Evolutionary conservation across 2,113 vertebrate genomes (phyloP), one percentile per base, ranked within the genome.

Genomic region (Oryzias celebensis): DNA sequence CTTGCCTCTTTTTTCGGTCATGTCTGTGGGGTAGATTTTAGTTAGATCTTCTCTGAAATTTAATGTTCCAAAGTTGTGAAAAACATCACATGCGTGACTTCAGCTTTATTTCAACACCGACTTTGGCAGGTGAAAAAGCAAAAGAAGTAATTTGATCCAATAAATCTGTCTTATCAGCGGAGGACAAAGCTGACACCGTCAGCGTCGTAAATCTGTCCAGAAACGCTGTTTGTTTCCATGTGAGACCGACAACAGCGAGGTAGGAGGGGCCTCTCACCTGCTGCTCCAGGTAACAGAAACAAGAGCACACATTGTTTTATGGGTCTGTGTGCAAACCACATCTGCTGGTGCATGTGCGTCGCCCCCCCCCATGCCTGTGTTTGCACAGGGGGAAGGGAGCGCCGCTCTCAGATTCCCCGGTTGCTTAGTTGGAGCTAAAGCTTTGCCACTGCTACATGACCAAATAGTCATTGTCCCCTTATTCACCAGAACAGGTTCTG

Each of bases 201-300:
- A 43, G 18, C 3, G 6, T n/a, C 3, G 14, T 28, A 26, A 46
- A 14, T 65, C 17, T 5, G 3, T 54, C 42, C 20, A 46, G 52
- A 17, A n/a, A 23, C 13, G 24, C 7, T 49, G 45, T 70, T 69
- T 14, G 48, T 44, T 47, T 67, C 46, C 45, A 26, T 66, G 48
- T 42, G 23, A 22, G 20, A 54, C n/a, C 14, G 41, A 80, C 68
- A 70, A 12, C 20, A n/a, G 53, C 7, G 36, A 47, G 26, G 16
- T n/a, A 64, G 88, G 86, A 68, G 82, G 84, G 82, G 73, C 43
- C 14, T 64, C 81, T 78, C 84, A 90, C 87, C 84, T 91, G 89
- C 85, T 89, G 75, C 85, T 82, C 62, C 83, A 89, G 87, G 85
- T 89, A 88, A 78, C 59, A 79, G 77, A 71, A 70, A 82, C 77